These are phyloP conservation scores for Drosophila ananassae DNA, from an alignment of 1,140 invertebrate genomes.

Conservation along the genomic window DNA sequence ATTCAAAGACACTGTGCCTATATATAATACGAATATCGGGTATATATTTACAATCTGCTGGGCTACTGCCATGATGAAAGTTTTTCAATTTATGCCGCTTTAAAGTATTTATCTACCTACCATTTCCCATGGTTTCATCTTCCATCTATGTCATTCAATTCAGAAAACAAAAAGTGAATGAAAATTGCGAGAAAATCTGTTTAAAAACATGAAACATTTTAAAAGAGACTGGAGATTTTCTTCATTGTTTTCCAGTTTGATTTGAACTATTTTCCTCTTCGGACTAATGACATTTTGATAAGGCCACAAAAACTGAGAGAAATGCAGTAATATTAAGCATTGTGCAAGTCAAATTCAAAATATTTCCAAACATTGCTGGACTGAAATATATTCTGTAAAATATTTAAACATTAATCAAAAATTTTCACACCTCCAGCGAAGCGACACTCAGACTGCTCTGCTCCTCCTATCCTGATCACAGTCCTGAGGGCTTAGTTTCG, in stretches of 20 bases:
- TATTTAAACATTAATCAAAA: conserved; percentile 73
- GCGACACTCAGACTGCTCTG: conserved; percentile 9
- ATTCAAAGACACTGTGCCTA: conserved; percentile 48
- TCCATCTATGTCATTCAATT: conserved; percentile 40
- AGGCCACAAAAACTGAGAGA: not conserved
- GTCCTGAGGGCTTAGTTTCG: conserved; percentile 55
- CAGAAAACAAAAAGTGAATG: conserved; percentile 13
- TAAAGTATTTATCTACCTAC: conserved; percentile 71
- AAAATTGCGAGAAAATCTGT: conserved; percentile 40
- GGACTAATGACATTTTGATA: conserved; percentile 75
- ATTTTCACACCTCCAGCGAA: conserved; percentile 73
- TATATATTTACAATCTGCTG: conserved; percentile 32
- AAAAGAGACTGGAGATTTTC: conserved; percentile 38
- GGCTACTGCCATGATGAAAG: conserved; percentile 59
- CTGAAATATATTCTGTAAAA: conserved; percentile 26
- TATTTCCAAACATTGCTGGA: not conserved
- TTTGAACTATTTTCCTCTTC: conserved; percentile 21
- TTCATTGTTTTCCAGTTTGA: conserved; percentile 28
- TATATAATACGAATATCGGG: conserved; percentile 40
- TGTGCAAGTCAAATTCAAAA: not conserved
- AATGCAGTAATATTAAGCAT: conserved; percentile 1
- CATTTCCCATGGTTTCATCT: conserved; percentile 26
- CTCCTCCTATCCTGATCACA: conserved; percentile 42
- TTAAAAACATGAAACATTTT: conserved; percentile 51
- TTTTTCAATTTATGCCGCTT: conserved; percentile 81